Conservation (phyloP, 2,797 vertebrate genomes). For the Scarus forsteni region DNA sequence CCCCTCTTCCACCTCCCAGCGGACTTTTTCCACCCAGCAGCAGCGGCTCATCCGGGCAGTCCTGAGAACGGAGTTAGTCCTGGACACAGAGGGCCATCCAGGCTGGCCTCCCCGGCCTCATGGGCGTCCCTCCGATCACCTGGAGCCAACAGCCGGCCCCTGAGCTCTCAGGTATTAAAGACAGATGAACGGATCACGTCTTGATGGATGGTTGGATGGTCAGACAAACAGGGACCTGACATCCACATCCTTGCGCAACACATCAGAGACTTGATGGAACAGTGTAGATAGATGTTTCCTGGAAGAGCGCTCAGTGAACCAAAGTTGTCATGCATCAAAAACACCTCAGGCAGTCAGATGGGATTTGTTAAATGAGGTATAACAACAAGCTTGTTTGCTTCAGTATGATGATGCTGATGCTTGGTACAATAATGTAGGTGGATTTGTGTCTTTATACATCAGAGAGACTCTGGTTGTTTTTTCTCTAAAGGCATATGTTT, state of each 20-base stretch:
- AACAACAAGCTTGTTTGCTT: neutral
- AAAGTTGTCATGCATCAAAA: conserved; percentile 16
- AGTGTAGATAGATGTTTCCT: conserved; percentile 18
- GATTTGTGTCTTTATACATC: too few relatives aligned
- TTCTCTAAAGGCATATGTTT: too few relatives aligned
- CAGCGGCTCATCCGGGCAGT: conserved; percentile 77
- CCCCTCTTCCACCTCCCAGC: conserved; percentile 87
- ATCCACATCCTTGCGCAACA: conserved; percentile 12
- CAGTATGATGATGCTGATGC: neutral
- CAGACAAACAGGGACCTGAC: neutral
- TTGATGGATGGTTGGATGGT: conserved; percentile 7
- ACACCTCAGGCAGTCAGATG: conserved; percentile 15
- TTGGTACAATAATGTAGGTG: neutral
- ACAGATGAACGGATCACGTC: neutral
- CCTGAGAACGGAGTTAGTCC: conserved; percentile 62
- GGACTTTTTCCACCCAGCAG: conserved; percentile 93
- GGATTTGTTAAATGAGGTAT: conserved; percentile 19
- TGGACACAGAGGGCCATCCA: conserved; percentile 45
- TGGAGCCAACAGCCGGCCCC: conserved; percentile 87
- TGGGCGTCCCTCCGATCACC: conserved; percentile 93
- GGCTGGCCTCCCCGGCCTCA: conserved; percentile 88
- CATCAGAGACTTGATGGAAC: conserved; percentile 8
- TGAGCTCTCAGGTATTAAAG: conserved; percentile 81
- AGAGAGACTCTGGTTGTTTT: too few relatives aligned
- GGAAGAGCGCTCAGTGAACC: neutral